Evolutionary conservation across 2,113 vertebrate genomes (phyloP).

Genomic region (Pristiophorus japonicus): DNA sequence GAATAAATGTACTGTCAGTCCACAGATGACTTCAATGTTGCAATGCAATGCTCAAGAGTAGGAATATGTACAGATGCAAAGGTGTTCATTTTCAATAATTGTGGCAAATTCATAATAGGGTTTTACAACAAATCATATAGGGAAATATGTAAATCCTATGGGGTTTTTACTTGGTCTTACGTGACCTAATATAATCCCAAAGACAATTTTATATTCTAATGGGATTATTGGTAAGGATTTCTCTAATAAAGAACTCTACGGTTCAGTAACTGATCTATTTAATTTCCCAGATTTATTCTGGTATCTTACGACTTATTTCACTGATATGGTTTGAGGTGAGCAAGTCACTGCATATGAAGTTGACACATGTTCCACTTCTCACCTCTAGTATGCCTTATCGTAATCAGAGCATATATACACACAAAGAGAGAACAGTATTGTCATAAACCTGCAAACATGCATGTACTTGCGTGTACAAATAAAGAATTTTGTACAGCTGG

Average conservation of each 20-base stretch:
- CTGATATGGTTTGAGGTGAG: not conserved
- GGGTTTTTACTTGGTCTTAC: not conserved
- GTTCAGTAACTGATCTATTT: not conserved
- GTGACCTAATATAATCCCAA: not conserved
- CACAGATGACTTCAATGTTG: not conserved
- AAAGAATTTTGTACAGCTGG: not conserved
- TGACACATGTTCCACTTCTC: not conserved
- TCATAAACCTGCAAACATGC: not conserved
- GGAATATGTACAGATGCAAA: not conserved
- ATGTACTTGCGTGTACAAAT: not conserved
- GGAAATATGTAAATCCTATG: not conserved
- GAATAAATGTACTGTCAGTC: not conserved
- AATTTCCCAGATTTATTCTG: not conserved
- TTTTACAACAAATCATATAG: conserved; percentile 2
- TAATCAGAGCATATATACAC: not conserved
- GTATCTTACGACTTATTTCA: not conserved
- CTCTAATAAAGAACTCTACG: not conserved
- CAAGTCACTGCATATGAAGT: not conserved
- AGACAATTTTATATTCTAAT: not conserved
- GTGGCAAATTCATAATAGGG: not conserved
- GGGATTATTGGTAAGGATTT: not conserved
- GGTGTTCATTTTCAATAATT: conserved; percentile 7
- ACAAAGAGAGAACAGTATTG: not conserved
- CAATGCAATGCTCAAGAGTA: not conserved
- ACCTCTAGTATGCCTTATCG: not conserved